phyloP scores from a whole-genome alignment of 2,888 invertebrate genomes.

The Hecatera dysodea region DNA sequence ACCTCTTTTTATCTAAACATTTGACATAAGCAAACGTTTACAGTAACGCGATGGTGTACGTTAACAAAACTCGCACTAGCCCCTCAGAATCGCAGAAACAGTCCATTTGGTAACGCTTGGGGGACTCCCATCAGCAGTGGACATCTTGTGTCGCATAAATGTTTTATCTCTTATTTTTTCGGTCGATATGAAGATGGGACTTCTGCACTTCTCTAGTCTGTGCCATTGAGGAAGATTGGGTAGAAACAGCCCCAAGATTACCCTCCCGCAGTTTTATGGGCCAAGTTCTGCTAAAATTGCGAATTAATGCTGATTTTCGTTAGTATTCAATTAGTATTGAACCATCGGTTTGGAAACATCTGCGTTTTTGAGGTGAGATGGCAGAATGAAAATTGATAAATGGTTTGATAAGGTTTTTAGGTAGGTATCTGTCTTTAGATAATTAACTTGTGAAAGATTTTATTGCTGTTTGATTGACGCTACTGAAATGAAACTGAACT shows the following conservation, averaged over 20 bases:
- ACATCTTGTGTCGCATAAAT: too few relatives aligned
- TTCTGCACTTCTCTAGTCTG: neutral
- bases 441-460: neutral
- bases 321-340: conserved; percentile 61
- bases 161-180: too few relatives aligned
- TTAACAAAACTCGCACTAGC: too few relatives aligned
- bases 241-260: conserved; percentile 35
- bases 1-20: too few relatives aligned
- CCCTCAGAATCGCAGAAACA: too few relatives aligned
- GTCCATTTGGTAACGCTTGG: too few relatives aligned
- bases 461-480: neutral
- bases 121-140: too few relatives aligned
- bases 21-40: too few relatives aligned
- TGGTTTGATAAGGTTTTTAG: conserved; percentile 21
- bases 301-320: conserved; percentile 67
- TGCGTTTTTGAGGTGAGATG: conserved; percentile 55
- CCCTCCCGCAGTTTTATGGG: conserved; percentile 54
- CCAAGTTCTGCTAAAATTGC: conserved; percentile 61
- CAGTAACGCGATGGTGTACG: too few relatives aligned
- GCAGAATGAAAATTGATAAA: conserved; percentile 31
- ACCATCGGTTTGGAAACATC: conserved; percentile 56
- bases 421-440: conserved; percentile 13
- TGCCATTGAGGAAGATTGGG: conserved; percentile 14
- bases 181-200: neutral
- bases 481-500: neutral